Evolutionary conservation across 2,113 vertebrate species (phyloP), one percentile per base, ranked within the genome.

Genomic region (Oreochromis spilurus): DNA sequence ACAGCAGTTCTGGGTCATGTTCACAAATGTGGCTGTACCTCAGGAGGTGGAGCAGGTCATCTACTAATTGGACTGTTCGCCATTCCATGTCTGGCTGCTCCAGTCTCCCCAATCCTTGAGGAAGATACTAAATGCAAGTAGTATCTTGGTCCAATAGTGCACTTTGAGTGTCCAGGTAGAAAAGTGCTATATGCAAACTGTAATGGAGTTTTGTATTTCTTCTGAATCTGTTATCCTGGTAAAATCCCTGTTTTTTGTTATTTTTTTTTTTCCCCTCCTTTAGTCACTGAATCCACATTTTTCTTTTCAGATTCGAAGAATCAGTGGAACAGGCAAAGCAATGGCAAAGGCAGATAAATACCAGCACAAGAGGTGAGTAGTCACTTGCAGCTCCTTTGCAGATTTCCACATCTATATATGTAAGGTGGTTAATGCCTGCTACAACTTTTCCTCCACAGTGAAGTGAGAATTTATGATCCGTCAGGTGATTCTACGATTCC

Each of bases 321-420:
- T 99, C 93, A 99, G 98, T 92, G 98, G 99, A 86, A 97, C 98
- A 53, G 98, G 99, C 92, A 99, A 98, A 95, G 97, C 98, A 9
- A 94, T 98, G 95, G 98, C 98, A 50, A 97, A 95, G 94, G 89
- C 97, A 62, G 98, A 99, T 95, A 99, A 99, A 90, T 99, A 99
- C 86, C 97, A 97, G 81, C 97, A 99, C 91, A 99, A 98, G 96
- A 99, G 98, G 99, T 98, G 55, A 95, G 92, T 88, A 67, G 9
- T 50, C 8, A 11, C 10, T n/a, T 2, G 1, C 17, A 38, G 5
- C 10, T 10, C 4, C 7, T 38, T 60, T 78, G 2, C 12, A 5
- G 8, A 17, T 72, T 50, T 60, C 10, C 12, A 40, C 6, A 2
- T 24, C 4, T 77, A 2, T 12, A 79, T 7, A 40, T 26, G 1